Base-by-base conservation (phyloP, 2,888 invertebrate species). In the Drosophila affinis region DNA sequence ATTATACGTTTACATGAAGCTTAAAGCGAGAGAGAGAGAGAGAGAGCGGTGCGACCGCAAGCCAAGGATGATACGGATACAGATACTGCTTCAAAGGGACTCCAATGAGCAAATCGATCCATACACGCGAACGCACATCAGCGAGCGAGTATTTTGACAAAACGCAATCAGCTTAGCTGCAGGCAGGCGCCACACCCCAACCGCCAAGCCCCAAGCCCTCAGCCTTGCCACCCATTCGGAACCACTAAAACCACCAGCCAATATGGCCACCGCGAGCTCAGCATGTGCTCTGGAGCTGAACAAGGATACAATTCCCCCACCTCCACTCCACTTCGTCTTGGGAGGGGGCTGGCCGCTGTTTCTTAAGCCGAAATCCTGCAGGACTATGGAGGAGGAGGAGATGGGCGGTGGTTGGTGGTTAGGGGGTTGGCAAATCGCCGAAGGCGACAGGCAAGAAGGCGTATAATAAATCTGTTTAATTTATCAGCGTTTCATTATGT, bases 391-490 rank as follows among this genome's bases (percentile, higher is more conserved):
- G 61, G 45, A 34, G 21, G 21, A 59, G 61, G 45, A 34, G 21
- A 3, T 21, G 0, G 21, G 21, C 21, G 21, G 53, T 18, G n/a
- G n/a, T 14, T 10, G 45, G 45, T 24, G 45, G 52, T 3, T 47
- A 34, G 34, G 14, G 14, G 48, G 48, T 39, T 44, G 57, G 49
- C 51, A 45, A 56, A 59, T 52, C 51, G 64, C 76, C 63, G 60
- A 49, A 29, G 62, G 72, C 60, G 72, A 75, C 75, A 62, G 64
- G 46, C 62, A 63, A 62, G 53, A 48, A 56, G 48, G 58, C 86
- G 73, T 62, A 69, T 86, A 83, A 88, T 81, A 83, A 85, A 86
- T 88, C 79, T 87, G 79, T 83, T 87, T 88, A 83, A 88, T 82
- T 81, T 87, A 87, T 87, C 77, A 84, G 69, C 67, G 60, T 78